Base-by-base conservation (phyloP, 2,888 invertebrate species). In the Nebria salina region DNA sequence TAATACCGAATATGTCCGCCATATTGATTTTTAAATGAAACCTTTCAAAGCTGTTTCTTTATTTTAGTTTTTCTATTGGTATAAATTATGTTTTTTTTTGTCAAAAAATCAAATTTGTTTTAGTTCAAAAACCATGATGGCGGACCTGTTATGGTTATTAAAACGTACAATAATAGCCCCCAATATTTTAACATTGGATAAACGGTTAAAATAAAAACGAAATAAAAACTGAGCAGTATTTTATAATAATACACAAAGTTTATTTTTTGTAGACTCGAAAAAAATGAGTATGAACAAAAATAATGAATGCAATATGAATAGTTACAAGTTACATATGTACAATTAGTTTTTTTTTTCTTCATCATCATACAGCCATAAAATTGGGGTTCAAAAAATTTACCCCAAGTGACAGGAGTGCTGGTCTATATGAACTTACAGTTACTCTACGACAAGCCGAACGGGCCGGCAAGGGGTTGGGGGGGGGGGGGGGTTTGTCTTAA, bases 161-260 rank as follows among this genome's bases (percentile, higher is more conserved):
- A 54, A 54, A 54, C 13, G 8, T 6, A 11, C 54, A 54, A 13
- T 54, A 8, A 54, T 54, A 13, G 54, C 54, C 54, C 8, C 54
- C 11, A 54, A 54, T 54, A 54, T 54, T 54, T 54, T 54, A 2
- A 54, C 54, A 54, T 54, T 54, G 54, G 54, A 54, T 4, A 54
- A 54, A 54, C 54, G 54, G 54, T 54, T 54, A 54, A 54, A 54
- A 54, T 54, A 54, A 13, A 54, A 54, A 11, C 54, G 54, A 54
- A 54, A 54, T 54, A 54, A 54, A 34, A 54, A 54, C 54, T 54
- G 8, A 54, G 54, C 54, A 54, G 13, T 54, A 54, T 54, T 54
- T 54, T 54, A 87, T 88, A 89, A 89, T 90, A 90, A 89, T 90
- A 90, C 90, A 90, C 89, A 90, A 89, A 89, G 89, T 90, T 90